phyloP scores from a whole-genome alignment of 2,888 invertebrate genomes.

The Oscheius sp. region DNA sequence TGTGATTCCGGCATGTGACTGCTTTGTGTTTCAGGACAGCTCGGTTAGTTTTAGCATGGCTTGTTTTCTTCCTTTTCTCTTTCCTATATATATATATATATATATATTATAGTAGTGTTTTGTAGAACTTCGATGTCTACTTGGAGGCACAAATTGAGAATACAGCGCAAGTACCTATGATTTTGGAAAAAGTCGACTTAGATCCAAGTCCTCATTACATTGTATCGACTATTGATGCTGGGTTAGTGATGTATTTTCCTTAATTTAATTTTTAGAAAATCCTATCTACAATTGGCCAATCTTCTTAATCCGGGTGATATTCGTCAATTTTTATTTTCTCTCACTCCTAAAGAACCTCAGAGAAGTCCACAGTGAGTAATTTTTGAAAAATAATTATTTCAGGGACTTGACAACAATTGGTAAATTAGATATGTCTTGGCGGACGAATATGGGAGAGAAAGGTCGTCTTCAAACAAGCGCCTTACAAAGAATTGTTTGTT shows the following conservation, averaged over 20 bases:
- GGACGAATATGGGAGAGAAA: constrained; percentile 92
- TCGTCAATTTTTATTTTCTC: constrained; percentile 89
- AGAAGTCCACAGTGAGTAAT: constrained; percentile 39
- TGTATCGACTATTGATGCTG: constrained; percentile 71
- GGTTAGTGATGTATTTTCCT: constrained; percentile 29
- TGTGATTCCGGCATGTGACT: constrained; percentile 5
- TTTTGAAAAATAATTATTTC: constrained; percentile 63
- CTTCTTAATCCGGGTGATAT: constrained; percentile 86
- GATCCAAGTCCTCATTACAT: constrained; percentile 90
- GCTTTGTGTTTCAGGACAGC: constrained; percentile 48
- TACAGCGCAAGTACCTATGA: constrained; percentile 89
- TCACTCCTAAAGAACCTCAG: constrained; percentile 71
- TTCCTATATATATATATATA: background rate
- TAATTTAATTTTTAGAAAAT: background rate
- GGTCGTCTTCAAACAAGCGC: constrained; percentile 96
- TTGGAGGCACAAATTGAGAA: constrained; percentile 87
- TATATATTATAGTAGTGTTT: constrained; percentile 2
- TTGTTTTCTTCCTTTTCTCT: background rate
- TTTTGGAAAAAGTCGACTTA: constrained; percentile 89
- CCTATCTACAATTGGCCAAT: constrained; percentile 10
- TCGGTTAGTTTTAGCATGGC: constrained; percentile 45
- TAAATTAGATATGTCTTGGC: constrained; percentile 96
- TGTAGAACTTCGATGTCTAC: constrained; percentile 79
- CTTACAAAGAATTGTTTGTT: constrained; percentile 82
- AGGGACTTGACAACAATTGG: constrained; percentile 85